Conservation (phyloP, 2,113 vertebrate genomes). For the Dipodomys ordii region DNA sequence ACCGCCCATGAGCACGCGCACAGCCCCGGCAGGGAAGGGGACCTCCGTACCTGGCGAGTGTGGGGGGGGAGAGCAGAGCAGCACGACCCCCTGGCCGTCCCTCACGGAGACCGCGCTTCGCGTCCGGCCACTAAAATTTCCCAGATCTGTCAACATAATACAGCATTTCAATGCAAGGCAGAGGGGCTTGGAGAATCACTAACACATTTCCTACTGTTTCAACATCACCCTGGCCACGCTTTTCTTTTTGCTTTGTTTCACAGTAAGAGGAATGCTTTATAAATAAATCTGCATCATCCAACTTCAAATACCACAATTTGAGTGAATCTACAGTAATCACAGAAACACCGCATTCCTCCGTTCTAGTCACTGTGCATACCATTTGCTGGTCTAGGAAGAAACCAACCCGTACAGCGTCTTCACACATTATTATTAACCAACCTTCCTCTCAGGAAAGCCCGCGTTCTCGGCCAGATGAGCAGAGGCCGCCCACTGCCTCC, state of each 20-base stretch:
- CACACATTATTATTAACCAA: constrained; percentile 16
- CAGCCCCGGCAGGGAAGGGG: too few species aligned
- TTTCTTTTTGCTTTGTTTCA: constrained; percentile 65
- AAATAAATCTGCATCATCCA: constrained; percentile 43
- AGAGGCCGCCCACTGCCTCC: too few species aligned
- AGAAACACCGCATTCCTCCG: constrained; percentile 48
- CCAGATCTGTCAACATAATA: constrained; percentile 92
- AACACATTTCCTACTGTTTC: constrained; percentile 37
- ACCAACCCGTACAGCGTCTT: not conserved
- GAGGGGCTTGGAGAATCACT: not conserved
- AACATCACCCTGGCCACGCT: not conserved
- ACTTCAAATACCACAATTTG: constrained; percentile 29
- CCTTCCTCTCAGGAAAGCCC: too few species aligned
- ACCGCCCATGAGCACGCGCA: too few species aligned
- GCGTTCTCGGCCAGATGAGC: too few species aligned
- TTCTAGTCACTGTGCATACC: constrained; percentile 17
- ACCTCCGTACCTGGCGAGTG: constrained; percentile 94
- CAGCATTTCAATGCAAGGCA: constrained; percentile 67
- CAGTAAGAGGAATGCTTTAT: not conserved
- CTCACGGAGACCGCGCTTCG: constrained; percentile 96
- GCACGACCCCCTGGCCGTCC: constrained; percentile 97
- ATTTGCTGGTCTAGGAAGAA: not conserved
- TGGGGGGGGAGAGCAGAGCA: constrained; percentile 96
- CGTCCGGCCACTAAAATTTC: constrained; percentile 92
- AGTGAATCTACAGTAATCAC: constrained; percentile 49